Percentiles rank a stretch among this genome's conserved stretches.
Conservation (phyloP, 1,140 invertebrate genomes). For the Oryzaephilus surinamensis region DNA sequence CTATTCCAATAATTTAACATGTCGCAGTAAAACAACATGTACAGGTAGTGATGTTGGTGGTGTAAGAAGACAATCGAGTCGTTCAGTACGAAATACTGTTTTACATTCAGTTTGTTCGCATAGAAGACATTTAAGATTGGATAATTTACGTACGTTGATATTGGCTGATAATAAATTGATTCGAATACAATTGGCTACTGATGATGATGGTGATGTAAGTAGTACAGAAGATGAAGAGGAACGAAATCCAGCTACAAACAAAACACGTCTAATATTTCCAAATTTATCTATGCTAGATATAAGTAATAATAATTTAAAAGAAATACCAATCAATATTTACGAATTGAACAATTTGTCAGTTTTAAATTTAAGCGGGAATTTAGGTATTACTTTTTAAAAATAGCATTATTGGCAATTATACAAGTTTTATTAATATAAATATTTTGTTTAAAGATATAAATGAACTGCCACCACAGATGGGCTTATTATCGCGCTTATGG, state of each 20-base stretch:
- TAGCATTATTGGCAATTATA: neutral
- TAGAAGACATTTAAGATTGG: constrained; percentile 67
- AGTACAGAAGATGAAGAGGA: constrained; percentile 47
- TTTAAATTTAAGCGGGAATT: constrained; percentile 86
- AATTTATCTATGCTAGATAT: constrained; percentile 92
- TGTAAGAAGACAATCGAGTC: constrained; percentile 37
- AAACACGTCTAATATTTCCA: constrained; percentile 74
- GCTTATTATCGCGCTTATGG: constrained; percentile 85
- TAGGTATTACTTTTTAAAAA: constrained; percentile 47
- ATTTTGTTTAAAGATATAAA: constrained; percentile 51
- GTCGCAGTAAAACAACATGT: neutral
- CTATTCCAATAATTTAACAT: constrained; percentile 35
- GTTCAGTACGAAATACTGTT: constrained; percentile 59
- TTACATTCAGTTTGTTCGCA: constrained; percentile 72
- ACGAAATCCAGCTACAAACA: constrained; percentile 46
- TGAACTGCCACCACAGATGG: constrained; percentile 89
- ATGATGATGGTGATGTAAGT: constrained; percentile 48
- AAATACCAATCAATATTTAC: constrained; percentile 75
- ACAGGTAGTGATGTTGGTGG: neutral
- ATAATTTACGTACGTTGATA: constrained; percentile 69
- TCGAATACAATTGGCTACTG: constrained; percentile 65
- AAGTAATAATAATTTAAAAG: constrained; percentile 72
- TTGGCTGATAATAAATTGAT: constrained; percentile 76
- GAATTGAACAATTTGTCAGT: constrained; percentile 83
- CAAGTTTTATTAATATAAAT: constrained; percentile 1